Evolutionary conservation across 2,797 vertebrate species (phyloP), one percentile per base, ranked within the genome.

Genomic region (Myripristis jacobus): DNA sequence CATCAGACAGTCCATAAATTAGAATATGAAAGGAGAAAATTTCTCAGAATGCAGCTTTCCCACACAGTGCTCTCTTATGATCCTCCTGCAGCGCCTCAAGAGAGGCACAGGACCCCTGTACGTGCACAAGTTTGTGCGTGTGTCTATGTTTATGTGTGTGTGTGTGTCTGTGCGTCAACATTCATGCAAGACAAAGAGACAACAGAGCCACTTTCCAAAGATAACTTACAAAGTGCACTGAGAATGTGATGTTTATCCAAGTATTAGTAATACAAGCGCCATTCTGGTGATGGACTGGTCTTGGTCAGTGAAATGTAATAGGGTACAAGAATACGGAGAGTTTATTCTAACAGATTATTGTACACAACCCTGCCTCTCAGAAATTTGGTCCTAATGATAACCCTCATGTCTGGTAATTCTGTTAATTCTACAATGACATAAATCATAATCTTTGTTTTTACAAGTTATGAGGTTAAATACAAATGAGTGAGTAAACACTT

Each of bases 41-140:
- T 86, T 78, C 55, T 38, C n/a, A 82, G 72, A 73, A 82, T 70
- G 66, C 41, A 21, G 34, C 77, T 83, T 90, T 79, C 78, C 79
- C 75, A 84, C 82, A 83, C 70, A 73, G 29, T 3, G 48, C n/a
- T 70, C 4, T 25, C 46, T 69, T 73, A 10, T 21, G 54, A 66
- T 64, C 34, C 27, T 61, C 66, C 51, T 60, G 51, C 74, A 60
- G 59, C 15, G 0, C 41, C 27, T 65, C 77, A 68, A 69, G 61
- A 72, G 60, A 31, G 29, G 11, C 3, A 48, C 44, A 48, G 62
- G 75, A 70, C 60, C 65, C 60, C 58, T 29, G 1, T 43, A 18
- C 56, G 19, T 48, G 59, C 34, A 46, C 51, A 51, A n/a, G 59
- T 53, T 19, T 19, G 22, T 15, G 16, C 24, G 16, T 38, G 38